These are phyloP conservation scores for Nannoperca obscura DNA, from an alignment of 2,797 vertebrate species.

Conservation along the genomic window DNA sequence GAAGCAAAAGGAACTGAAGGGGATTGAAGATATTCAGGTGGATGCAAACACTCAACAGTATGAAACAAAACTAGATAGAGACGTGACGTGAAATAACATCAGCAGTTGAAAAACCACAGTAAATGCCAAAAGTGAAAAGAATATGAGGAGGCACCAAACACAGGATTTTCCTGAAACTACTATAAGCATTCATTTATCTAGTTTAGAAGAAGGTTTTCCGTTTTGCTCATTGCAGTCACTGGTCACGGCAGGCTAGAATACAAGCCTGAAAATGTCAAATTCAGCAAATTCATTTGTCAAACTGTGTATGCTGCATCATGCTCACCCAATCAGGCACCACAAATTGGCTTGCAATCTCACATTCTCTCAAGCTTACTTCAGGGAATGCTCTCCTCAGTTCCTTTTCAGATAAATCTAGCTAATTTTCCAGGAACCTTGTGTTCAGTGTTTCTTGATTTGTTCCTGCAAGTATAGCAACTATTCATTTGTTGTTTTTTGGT, in stretches of 20 bases:
- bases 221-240: constrained; percentile 20
- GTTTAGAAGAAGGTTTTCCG: neutral
- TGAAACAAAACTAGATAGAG: constrained; percentile 30
- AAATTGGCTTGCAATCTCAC: constrained; percentile 51
- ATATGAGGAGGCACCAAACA: constrained; percentile 35
- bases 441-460: constrained; percentile 8
- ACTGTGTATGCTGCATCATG: constrained; percentile 33
- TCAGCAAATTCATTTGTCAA: constrained; percentile 48
- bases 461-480: neutral
- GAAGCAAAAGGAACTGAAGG: constrained; percentile 27
- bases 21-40: constrained; percentile 43
- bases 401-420: constrained; percentile 11
- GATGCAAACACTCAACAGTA: constrained; percentile 19
- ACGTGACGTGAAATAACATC: constrained; percentile 42
- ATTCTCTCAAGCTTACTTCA: constrained; percentile 12
- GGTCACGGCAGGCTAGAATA: constrained; percentile 6
- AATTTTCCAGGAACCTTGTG: constrained; percentile 6
- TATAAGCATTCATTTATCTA: neutral
- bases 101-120: constrained; percentile 37
- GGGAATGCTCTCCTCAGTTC: constrained; percentile 23
- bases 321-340: constrained; percentile 42
- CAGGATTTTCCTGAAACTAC: constrained; percentile 16
- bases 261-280: constrained; percentile 35
- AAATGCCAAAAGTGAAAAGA: constrained; percentile 28
- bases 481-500: neutral